Base-by-base conservation (phyloP, 2,888 invertebrate species). In the Polyommatus icarus region DNA sequence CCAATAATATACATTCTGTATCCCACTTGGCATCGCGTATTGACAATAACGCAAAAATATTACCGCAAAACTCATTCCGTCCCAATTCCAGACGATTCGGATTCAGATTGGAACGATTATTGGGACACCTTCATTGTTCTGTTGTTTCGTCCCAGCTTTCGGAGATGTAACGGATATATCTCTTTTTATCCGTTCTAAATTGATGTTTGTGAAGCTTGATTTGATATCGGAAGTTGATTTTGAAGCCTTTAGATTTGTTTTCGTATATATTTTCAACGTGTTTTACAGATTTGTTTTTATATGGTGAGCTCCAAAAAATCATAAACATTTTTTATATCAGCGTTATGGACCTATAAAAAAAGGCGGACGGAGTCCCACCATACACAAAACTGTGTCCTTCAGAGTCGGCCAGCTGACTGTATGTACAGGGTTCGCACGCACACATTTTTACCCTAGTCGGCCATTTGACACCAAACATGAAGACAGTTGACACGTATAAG, bases 51-150 rank as follows among this genome's bases (percentile, higher is more conserved):
- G 79, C 18, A 75, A 75, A 54, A 75, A 73, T 50, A 46, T 73
- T 85, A 83, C 84, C 83, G 81, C 82, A 80, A 80, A 81, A 81
- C 81, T 78, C 81, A 79, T 81, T 80, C 80, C 84, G 85, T 86
- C 85, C 84, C 86, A 85, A 89, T 87, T 86, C 85, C 82, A 84
- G 87, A 87, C 87, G 88, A 88, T 83, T 87, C 85, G 84, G 84
- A 83, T 86, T 87, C 83, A 84, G 84, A 87, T 86, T 84, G 87
- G 84, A 87, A 85, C 90, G 89, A 89, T 90, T 87, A 88, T 54
- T 83, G 86, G 85, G 84, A 87, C 87, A 89, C 89, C 88, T 89
- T 88, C 87, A 89, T 87, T 85, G 86, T 76, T 83, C 82, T 80
- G 85, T 88, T 89, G 91, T 88, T 84, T 29, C 29, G 85, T 85